Percentiles rank a stretch among this genome's conserved stretches.
phyloP scores from a whole-genome alignment of 2,113 vertebrate species.

The Pogonocichla stellata region DNA sequence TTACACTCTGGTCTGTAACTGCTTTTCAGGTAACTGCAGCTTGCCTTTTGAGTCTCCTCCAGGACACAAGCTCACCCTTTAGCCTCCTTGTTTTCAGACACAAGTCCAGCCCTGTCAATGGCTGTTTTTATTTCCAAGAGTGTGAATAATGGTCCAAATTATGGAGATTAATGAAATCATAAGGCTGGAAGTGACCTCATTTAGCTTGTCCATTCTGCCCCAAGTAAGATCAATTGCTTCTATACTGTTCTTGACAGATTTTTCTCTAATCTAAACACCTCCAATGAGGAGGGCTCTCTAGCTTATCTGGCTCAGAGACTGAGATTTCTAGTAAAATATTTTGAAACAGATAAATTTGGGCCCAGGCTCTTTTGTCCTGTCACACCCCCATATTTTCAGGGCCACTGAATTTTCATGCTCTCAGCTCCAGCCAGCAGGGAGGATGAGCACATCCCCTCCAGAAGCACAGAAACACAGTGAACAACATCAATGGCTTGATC shows the following conservation, averaged over 20 bases:
- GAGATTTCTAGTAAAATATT: background rate
- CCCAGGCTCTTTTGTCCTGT: background rate
- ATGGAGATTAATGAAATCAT: slow-evolving; percentile 46
- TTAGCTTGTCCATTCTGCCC: slow-evolving; percentile 11
- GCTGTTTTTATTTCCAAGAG: background rate
- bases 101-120: background rate
- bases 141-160: slow-evolving; percentile 13
- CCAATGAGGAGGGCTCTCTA: background rate
- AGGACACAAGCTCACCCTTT: background rate
- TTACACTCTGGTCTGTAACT: background rate
- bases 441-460: background rate
- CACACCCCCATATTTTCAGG: background rate
- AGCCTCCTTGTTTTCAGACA: background rate
- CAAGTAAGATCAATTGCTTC: slow-evolving; percentile 46
- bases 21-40: background rate
- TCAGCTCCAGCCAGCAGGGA: background rate
- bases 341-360: background rate
- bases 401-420: background rate
- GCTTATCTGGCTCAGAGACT: background rate
- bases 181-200: slow-evolving; percentile 40
- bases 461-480: background rate
- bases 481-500: background rate
- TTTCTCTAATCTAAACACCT: slow-evolving; percentile 33
- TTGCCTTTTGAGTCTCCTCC: background rate
- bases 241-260: slow-evolving; percentile 9